These are phyloP conservation scores for Sipha flava DNA, from an alignment of 1,140 invertebrate species.

Conservation along the genomic window DNA sequence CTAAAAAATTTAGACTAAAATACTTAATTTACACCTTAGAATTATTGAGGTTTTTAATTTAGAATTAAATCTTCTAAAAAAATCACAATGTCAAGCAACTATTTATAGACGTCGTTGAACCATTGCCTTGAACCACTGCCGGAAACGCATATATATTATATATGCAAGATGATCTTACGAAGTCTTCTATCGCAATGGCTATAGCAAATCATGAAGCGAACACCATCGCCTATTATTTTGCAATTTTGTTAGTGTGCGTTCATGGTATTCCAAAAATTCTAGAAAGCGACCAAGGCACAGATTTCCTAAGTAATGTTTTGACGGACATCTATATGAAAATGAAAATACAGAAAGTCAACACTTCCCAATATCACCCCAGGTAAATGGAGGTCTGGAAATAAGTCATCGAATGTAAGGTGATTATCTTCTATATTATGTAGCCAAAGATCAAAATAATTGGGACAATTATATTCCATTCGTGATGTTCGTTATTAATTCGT, in stretches of 20 bases:
- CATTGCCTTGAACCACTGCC: neutral
- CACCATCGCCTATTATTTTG: constrained; percentile 40
- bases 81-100: neutral
- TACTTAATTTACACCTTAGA: no score
- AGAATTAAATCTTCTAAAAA: no score
- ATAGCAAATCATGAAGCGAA: constrained; percentile 42
- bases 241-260: constrained; percentile 37
- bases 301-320: neutral
- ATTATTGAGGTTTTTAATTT: no score
- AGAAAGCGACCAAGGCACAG: neutral
- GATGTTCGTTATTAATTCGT: constrained; percentile 46
- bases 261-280: neutral
- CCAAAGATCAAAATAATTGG: constrained; percentile 36
- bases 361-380: constrained; percentile 36
- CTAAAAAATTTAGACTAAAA: no score
- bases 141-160: neutral
- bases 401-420: constrained; percentile 1
- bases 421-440: constrained; percentile 30
- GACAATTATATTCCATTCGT: constrained; percentile 44
- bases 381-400: constrained; percentile 41
- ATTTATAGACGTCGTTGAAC: constrained; percentile 36
- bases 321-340: constrained; percentile 38
- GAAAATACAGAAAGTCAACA: constrained; percentile 40
- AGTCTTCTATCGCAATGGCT: neutral
- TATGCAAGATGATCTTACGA: neutral